phyloP scores from a whole-genome alignment of 2,797 vertebrate species.

The Coendou prehensilis region DNA sequence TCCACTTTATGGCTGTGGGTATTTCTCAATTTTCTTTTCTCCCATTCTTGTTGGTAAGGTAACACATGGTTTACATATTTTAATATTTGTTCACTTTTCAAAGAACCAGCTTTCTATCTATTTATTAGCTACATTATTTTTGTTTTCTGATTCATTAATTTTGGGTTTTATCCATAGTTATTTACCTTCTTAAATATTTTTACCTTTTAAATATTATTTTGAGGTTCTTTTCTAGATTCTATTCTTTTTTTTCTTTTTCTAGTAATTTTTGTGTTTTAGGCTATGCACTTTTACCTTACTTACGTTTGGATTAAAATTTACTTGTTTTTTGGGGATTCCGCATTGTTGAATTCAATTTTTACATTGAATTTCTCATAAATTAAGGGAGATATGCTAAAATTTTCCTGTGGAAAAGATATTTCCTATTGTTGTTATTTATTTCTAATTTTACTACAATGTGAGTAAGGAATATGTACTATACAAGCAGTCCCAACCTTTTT shows the following conservation, averaged over 20 bases:
- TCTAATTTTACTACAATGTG: background rate
- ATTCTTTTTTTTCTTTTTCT: background rate
- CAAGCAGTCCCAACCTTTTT: background rate
- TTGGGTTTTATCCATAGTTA: slow-evolving; percentile 10
- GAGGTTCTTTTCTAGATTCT: background rate
- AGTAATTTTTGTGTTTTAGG: slow-evolving; percentile 18
- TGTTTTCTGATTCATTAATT: slow-evolving; percentile 9
- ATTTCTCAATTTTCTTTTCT: background rate
- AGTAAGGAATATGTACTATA: background rate
- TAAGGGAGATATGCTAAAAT: background rate
- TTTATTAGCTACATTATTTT: background rate
- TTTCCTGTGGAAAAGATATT: background rate
- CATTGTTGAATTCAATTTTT: background rate
- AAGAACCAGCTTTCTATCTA: background rate
- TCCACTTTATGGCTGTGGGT: background rate
- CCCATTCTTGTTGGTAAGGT: background rate
- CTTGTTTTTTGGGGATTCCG: background rate
- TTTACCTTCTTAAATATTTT: background rate
- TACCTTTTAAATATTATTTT: background rate
- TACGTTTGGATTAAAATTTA: background rate
- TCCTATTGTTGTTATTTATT: background rate
- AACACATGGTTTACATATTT: background rate
- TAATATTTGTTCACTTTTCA: background rate
- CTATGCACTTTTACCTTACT: slow-evolving; percentile 3
- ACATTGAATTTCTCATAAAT: background rate